Base-by-base conservation (phyloP, 2,888 invertebrate genomes). In the Sisyra nigra region DNA sequence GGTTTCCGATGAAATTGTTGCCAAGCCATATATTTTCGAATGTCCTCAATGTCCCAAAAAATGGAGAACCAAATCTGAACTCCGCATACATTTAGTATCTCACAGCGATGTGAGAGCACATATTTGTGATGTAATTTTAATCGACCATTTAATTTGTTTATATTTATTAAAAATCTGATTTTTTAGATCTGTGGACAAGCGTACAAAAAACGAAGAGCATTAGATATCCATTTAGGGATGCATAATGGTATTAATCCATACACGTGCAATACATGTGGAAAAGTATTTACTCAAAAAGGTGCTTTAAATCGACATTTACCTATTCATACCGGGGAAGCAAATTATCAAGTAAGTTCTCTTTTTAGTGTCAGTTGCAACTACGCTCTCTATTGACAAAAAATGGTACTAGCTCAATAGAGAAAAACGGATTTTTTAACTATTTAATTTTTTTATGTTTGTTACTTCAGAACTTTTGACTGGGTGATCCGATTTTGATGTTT, bases 281-380 rank as follows among this genome's bases (percentile, higher is more conserved):
- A 71, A 51, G 59, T 62, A 30, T 72, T 72, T 50, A 70, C 69
- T 2, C 70, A 71, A 51, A 71, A 71, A 53, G 63, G 62, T 9
- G 66, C 68, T 2, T 55, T 71, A 11, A 61, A 63, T 50, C 57
- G 71, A 32, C 71, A 72, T 52, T 51, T 65, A 46, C 63, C 66
- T 5, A 63, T 72, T 44, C 71, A 71, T 51, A 71, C 70, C 2
- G 69, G 68, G 2, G 64, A 64, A 48, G 55, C 54, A 32, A 62
- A 61, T 2, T 65, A 59, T 49, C 60, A 65, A 47, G 49, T 49
- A 47, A 37, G 24, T 37, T 11, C 10, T n/a, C 7, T 5, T 24
- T 24, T n/a, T n/a, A n/a, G n/a, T n/a, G n/a, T n/a, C n/a, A n/a
- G n/a, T n/a, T n/a, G n/a, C n/a, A n/a, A n/a, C n/a, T n/a, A n/a